Evolutionary conservation across 2,113 vertebrate genomes (phyloP), one percentile per base, ranked within the genome.

Genomic region (Oncorhynchus gorbuscha): DNA sequence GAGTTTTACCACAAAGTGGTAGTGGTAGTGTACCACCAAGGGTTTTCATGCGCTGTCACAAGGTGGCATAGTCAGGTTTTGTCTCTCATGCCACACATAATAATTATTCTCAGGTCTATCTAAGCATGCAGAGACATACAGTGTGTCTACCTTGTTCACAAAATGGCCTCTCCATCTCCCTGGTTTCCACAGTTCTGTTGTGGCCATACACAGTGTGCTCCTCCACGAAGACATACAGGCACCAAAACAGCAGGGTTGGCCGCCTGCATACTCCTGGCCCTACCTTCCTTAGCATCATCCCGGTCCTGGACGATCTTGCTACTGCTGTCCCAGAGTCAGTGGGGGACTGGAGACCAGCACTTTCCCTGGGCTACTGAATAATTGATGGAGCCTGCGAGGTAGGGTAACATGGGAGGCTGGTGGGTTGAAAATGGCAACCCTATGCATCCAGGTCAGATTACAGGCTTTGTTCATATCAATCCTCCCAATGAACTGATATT

Each of bases 81-180:
- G 39, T 45, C 39, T 11, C 39, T 45, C 39, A 18, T 18, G 3
- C 51, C 51, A 18, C 51, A 14, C 14, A 18, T 3, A 55, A 18
- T 55, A 16, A 55, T 18, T 55, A 14, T 55, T 55, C 16, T 18
- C 51, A 45, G 51, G 16, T 55, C 39, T 45, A 11, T 45, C 1
- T 16, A 55, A 55, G 51, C 51, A 55, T 18, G 51, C 16, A 55
- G 51, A 55, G 51, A 55, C 12, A 18, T 68, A 65, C 26, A 48
- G 18, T 6, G 28, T 49, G 67, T 80, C 70, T 90, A 94, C 93
- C 93, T 93, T 89, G 78, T 71, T 83, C 82, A 74, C 93, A 94
- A 8, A 49, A 13, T 4, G 30, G 59, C 65, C 51, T 64, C 45
- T 85, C 16, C 51, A 55, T 5, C 16, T 18, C 59, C 7, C 59